A percentile compares a stretch with the other conserved stretches of the same genome.
Evolutionary conservation across 2,888 invertebrate genomes (phyloP).

Genomic region (Seladonia tumulorum): DNA sequence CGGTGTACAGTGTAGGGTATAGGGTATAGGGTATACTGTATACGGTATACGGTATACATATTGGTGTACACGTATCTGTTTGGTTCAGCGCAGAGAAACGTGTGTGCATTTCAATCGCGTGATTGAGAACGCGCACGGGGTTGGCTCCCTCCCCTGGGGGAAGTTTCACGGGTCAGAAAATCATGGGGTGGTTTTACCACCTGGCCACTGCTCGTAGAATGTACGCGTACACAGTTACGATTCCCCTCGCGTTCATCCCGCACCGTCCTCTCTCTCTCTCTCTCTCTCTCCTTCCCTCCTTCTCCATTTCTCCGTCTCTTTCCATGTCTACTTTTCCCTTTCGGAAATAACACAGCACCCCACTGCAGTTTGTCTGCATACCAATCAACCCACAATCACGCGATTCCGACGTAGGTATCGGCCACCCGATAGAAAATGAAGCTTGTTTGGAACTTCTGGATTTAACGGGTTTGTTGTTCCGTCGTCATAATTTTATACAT

Average conservation of each 20-base stretch:
- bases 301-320: constrained; percentile 1
- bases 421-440: constrained; percentile 62
- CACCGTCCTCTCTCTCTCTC: background rate
- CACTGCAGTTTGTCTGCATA: constrained; percentile 76
- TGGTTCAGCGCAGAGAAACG: constrained; percentile 66
- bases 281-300: background rate
- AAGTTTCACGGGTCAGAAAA: constrained; percentile 78
- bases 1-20: background rate
- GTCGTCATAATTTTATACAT: background rate
- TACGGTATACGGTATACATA: background rate
- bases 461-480: background rate
- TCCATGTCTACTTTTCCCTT: constrained; percentile 51
- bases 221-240: constrained; percentile 22
- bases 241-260: constrained; percentile 46
- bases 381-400: constrained; percentile 71
- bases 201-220: constrained; percentile 72
- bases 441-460: constrained; percentile 29
- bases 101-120: constrained; percentile 69
- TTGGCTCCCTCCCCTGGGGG: constrained; percentile 41
- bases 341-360: constrained; percentile 75
- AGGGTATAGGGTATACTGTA: background rate
- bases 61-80: constrained; percentile 59
- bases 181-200: constrained; percentile 80
- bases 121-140: constrained; percentile 60
- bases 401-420: constrained; percentile 72